Percentiles rank a stretch among this genome's conserved stretches.
phyloP scores from a whole-genome alignment of 2,888 invertebrate genomes.

The Acholoe squamosa region DNA sequence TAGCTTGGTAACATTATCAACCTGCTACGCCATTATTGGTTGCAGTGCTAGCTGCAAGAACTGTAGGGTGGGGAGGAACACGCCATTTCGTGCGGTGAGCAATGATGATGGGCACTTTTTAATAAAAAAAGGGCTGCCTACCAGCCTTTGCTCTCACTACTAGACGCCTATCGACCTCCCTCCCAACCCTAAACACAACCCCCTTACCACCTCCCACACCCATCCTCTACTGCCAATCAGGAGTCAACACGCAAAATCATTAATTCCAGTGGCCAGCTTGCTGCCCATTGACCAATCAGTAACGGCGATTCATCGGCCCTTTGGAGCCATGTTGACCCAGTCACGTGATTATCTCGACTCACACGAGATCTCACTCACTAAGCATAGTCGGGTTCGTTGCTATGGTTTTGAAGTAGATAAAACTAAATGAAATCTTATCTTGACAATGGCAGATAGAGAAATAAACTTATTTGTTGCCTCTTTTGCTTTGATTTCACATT shows the following conservation, averaged over 20 bases:
- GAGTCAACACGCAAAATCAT: conserved; percentile 44
- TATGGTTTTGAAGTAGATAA: too few species aligned
- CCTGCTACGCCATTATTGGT: not conserved
- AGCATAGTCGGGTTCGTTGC: too few species aligned
- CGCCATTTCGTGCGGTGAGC: not conserved
- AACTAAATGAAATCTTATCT: too few species aligned
- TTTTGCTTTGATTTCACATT: too few species aligned
- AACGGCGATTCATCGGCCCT: not conserved
- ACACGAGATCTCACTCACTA: not conserved
- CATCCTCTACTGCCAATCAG: not conserved
- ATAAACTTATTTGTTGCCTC: too few species aligned
- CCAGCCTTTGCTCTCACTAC: not conserved
- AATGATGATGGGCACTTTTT: not conserved
- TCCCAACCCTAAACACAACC: not conserved
- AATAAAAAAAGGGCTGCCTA: conserved; percentile 15
- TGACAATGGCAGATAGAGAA: too few species aligned
- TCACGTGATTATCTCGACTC: conserved; percentile 11
- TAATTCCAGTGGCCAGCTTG: conserved; percentile 24
- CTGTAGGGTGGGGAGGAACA: not conserved
- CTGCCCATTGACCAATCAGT: conserved; percentile 15
- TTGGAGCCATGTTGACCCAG: conserved; percentile 16
- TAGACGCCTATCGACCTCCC: not conserved
- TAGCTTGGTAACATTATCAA: too few species aligned
- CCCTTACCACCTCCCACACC: not conserved
- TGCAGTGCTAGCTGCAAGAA: not conserved